phyloP scores from a whole-genome alignment of 2,888 invertebrate species.

The Anticlea derivata region DNA sequence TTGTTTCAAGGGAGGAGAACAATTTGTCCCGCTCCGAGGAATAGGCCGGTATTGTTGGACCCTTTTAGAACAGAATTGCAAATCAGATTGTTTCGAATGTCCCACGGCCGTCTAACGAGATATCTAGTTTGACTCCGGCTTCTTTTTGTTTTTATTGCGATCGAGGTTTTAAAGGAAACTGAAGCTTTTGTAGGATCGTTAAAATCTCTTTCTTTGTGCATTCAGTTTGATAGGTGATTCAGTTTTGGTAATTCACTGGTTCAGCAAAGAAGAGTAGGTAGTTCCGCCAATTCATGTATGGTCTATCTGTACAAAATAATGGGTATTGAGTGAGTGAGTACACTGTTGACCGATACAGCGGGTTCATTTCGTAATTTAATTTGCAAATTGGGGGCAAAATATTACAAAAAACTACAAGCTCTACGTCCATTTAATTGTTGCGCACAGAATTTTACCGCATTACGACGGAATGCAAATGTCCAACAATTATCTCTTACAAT shows the following conservation, averaged over 20 bases:
- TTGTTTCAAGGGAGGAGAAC: slow-evolving; percentile 52
- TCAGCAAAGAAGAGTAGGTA: not conserved
- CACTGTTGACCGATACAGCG: not conserved
- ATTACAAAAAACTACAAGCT: slow-evolving; percentile 20
- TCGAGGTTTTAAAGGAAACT: slow-evolving; percentile 25
- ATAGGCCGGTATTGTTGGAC: slow-evolving; percentile 39
- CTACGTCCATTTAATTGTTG: slow-evolving; percentile 17
- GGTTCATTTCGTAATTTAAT: slow-evolving; percentile 9
- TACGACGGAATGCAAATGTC: slow-evolving; percentile 29
- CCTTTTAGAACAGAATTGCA: slow-evolving; percentile 59
- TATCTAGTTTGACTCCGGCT: slow-evolving; percentile 34
- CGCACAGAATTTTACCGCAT: slow-evolving; percentile 24
- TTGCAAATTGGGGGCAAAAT: slow-evolving; percentile 8
- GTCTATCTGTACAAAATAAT: not conserved
- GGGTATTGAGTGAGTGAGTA: slow-evolving; percentile 11
- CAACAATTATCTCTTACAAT: slow-evolving; percentile 33
- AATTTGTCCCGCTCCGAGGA: slow-evolving; percentile 35
- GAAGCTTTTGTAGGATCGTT: slow-evolving; percentile 13
- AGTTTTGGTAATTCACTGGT: not conserved
- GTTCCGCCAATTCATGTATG: not conserved
- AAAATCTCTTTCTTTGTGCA: slow-evolving; percentile 3
- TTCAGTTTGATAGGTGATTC: not conserved
- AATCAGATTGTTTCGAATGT: slow-evolving; percentile 60
- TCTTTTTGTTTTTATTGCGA: slow-evolving; percentile 33
- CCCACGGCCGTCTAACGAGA: slow-evolving; percentile 45